Base-by-base conservation (phyloP, 2,888 invertebrate genomes). In the Timema cristinae region DNA sequence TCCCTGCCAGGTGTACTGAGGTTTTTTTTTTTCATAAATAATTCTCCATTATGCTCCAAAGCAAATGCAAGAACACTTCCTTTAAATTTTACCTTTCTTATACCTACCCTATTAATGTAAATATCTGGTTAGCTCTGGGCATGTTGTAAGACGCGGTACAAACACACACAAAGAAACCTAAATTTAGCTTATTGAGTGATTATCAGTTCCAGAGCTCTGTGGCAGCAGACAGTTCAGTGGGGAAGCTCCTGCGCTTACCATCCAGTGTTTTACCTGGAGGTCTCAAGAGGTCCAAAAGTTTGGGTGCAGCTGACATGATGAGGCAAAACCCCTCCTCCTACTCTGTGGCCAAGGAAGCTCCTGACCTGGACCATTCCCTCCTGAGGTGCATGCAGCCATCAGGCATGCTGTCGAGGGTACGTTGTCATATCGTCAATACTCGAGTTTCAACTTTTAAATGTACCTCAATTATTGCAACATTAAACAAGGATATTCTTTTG, bases 261-360 rank as follows among this genome's bases (percentile, higher is more conserved):
- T 63, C 47, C 11, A 49, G 9, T 76, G 73, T 73, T 71, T 73
- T 67, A 76, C 71, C 74, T 72, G 59, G 76, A 9, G 82, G 86
- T n/a, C 81, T 93, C 74, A 93, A 94, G 83, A 86, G 94, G 67
- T 93, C 93, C 73, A 94, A 93, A 82, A 93, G 93, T 72, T 82
- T 94, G 77, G 92, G 91, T 10, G 90, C 92, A 0, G 89, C 92
- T 0, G 93, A 93, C 79, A 88, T 89, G 75, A 88, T 89, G 68
- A 32, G 63, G 11, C 63, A 63, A 5, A 48, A 13, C 11, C 84
- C 85, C 6, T 81, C 89, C 51, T 50, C 54, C 7, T 59, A 50
- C 50, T 90, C 90, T 50, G 89, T 90, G 1, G 78, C 80, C 67
- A 80, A 78, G 66, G 91, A 91, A 75, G 88, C 90, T 5, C 89